Conservation (phyloP, 2,797 vertebrate genomes). For the Epinephelus malabaricus region DNA sequence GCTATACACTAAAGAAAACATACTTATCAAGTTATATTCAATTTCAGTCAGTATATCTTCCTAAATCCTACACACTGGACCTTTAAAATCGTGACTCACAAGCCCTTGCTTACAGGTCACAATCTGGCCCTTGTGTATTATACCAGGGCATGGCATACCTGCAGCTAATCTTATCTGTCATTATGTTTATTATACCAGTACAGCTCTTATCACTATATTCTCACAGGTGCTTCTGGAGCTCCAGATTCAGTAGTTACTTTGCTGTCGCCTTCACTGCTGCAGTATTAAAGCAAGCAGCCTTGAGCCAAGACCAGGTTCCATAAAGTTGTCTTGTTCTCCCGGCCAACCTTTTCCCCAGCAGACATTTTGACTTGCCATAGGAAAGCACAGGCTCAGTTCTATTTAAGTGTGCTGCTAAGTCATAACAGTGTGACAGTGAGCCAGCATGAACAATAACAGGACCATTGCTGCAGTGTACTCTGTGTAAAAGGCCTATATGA, state of each 20-base stretch:
- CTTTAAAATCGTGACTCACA: not conserved
- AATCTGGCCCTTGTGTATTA: slow-evolving; percentile 3
- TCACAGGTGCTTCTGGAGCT: slow-evolving; percentile 13
- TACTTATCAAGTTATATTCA: too few species aligned
- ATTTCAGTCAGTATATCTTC: too few species aligned
- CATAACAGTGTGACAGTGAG: not conserved
- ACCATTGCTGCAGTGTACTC: too few species aligned
- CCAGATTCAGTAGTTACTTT: not conserved
- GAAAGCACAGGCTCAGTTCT: not conserved
- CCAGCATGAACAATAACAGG: too few species aligned
- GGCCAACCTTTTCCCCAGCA: not conserved
- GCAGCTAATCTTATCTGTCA: slow-evolving; percentile 56
- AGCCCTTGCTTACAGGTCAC: slow-evolving; percentile 17
- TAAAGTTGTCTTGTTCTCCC: slow-evolving; percentile 8
- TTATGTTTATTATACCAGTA: slow-evolving; percentile 30
- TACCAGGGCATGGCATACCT: slow-evolving; percentile 1
- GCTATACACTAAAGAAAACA: too few species aligned
- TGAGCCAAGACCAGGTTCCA: not conserved
- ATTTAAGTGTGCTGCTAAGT: not conserved
- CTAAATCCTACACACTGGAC: too few species aligned
- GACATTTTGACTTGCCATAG: not conserved
- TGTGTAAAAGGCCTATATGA: not conserved
- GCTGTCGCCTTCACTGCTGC: not conserved
- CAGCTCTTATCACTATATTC: slow-evolving; percentile 42
- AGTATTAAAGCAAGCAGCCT: slow-evolving; percentile 3